phyloP scores from a whole-genome alignment of 2,888 invertebrate species.

The Rhagium mordax region DNA sequence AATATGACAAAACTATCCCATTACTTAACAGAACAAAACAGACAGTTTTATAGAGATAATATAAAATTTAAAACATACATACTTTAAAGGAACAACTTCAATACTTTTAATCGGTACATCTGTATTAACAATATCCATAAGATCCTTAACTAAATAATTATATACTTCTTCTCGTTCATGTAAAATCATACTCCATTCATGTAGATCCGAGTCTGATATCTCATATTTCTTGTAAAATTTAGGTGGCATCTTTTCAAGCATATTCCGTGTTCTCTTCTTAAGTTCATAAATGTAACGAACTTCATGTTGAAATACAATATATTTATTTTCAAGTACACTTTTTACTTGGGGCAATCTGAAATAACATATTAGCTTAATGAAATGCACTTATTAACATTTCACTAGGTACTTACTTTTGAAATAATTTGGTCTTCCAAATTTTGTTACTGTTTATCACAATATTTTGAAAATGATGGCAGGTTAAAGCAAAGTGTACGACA shows the following conservation, averaged over 20 bases:
- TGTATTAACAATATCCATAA: constrained; percentile 64
- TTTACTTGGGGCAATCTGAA: constrained; percentile 69
- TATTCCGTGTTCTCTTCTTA: constrained; percentile 62
- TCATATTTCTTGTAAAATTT: constrained; percentile 70
- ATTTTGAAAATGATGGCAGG: constrained; percentile 72
- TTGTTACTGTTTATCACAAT: constrained; percentile 70
- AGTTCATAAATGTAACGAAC: constrained; percentile 63
- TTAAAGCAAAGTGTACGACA: constrained; percentile 71
- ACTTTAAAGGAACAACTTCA: constrained; percentile 65
- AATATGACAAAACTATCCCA: too few relatives aligned
- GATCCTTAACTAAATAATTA: constrained; percentile 69
- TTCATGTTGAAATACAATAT: constrained; percentile 67
- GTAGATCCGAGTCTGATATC: constrained; percentile 69
- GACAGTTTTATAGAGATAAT: not conserved
- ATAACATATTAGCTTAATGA: constrained; percentile 7
- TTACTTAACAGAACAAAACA: too few relatives aligned
- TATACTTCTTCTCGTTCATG: constrained; percentile 69
- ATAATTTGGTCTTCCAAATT: constrained; percentile 71
- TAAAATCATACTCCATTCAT: constrained; percentile 68
- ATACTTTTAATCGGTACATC: constrained; percentile 61
- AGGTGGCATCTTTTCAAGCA: constrained; percentile 69
- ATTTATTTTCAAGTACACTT: constrained; percentile 62
- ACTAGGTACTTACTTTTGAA: constrained; percentile 68
- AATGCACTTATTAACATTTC: not conserved
- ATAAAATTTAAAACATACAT: constrained; percentile 47